Conservation (phyloP, 92 coral and sea anemone species). For the Paramuricea clavata region DNA sequence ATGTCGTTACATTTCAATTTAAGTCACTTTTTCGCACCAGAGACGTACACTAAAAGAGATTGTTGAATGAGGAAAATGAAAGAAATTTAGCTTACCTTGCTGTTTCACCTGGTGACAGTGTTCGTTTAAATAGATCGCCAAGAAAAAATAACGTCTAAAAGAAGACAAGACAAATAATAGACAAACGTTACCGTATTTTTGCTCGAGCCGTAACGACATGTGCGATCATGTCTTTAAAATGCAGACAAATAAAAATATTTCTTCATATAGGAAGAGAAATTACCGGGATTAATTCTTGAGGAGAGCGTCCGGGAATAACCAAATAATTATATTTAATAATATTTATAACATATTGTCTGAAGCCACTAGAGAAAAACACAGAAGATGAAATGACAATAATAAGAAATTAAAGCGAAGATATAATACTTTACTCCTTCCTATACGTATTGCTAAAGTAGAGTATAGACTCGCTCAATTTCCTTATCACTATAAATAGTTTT, state of each 20-base stretch:
- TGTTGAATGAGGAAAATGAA: neutral
- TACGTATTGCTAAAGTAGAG: too few species aligned
- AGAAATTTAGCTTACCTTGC: slow-evolving; percentile 71
- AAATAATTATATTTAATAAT: slow-evolving; percentile 79
- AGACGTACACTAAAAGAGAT: neutral
- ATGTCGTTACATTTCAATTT: too few species aligned
- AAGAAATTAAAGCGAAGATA: neutral
- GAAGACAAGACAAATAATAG: neutral
- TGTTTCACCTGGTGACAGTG: slow-evolving; percentile 74
- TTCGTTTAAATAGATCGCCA: slow-evolving; percentile 80
- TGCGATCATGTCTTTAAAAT: neutral
- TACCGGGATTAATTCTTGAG: slow-evolving; percentile 79
- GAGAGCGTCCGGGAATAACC: slow-evolving; percentile 79
- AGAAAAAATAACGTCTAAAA: slow-evolving; percentile 84
- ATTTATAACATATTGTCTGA: slow-evolving; percentile 83
- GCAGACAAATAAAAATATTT: neutral
- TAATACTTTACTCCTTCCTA: too few species aligned
- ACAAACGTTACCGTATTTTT: too few species aligned
- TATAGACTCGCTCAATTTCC: too few species aligned
- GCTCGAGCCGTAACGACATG: neutral
- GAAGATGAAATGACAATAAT: neutral
- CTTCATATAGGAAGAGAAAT: slow-evolving; percentile 2
- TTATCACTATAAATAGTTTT: too few species aligned
- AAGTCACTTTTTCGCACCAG: neutral
- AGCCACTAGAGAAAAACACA: slow-evolving; percentile 71